A percentile compares a stretch with the other conserved stretches of the same genome.
Evolutionary conservation across 2,113 vertebrate species (phyloP).

Genomic region (Cavia aperea): DNA sequence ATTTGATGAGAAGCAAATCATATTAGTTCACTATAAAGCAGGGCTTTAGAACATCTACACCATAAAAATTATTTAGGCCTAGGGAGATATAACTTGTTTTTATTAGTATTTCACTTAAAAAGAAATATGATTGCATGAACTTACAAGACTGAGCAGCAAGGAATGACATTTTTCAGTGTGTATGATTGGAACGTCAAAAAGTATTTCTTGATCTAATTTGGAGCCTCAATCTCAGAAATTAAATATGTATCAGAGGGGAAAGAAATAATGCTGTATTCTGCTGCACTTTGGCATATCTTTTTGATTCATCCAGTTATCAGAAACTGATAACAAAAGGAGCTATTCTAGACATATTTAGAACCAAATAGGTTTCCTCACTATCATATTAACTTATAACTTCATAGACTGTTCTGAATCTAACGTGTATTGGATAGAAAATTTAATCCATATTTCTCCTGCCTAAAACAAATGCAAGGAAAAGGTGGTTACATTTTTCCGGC

Average conservation of each 20-base stretch:
- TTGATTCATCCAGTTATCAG: not conserved
- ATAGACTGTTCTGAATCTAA: not conserved
- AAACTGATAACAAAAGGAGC: not conserved
- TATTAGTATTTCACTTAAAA: conserved; percentile 44
- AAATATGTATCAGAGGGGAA: not conserved
- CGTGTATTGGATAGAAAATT: not conserved
- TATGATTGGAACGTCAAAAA: conserved; percentile 41
- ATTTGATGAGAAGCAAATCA: conserved; percentile 15
- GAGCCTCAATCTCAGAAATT: conserved; percentile 40
- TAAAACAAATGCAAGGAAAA: not conserved
- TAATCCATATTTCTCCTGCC: not conserved
- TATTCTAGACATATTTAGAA: conserved; percentile 22
- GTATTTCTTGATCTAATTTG: conserved; percentile 32
- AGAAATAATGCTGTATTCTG: conserved; percentile 1
- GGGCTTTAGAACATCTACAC: not conserved
- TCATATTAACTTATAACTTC: not conserved
- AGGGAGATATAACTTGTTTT: not conserved
- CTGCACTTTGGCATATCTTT: not conserved
- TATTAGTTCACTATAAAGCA: not conserved
- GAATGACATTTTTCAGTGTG: conserved; percentile 9
- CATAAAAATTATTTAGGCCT: not conserved
- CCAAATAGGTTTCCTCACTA: not conserved
- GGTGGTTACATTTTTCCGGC: not conserved
- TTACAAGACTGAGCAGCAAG: not conserved
- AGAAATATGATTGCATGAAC: not conserved